Evolutionary conservation across 2,888 invertebrate species (phyloP), one percentile per base, ranked within the genome.

Genomic region (Mythimna loreyi): DNA sequence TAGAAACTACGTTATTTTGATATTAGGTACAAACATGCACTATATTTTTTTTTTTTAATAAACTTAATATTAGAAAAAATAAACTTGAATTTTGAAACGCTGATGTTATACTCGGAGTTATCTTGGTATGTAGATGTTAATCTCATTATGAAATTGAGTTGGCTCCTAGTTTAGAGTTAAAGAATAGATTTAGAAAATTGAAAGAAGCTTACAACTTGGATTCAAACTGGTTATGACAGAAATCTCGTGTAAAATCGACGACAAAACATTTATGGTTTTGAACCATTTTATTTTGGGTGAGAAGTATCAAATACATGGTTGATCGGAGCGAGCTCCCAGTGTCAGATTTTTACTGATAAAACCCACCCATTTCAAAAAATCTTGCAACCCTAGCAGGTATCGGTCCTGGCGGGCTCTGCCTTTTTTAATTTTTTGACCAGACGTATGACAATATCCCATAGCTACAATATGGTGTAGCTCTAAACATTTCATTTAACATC

Each of bases 121-220:
- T 33, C n/a, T 21, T 21, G 28, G 47, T 36, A 59, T 28, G 9
- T 43, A 43, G 6, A 63, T 33, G 19, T 19, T 73, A 28, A 64
- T 64, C 11, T 57, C 21, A 56, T 65, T 45, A 40, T 21, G 16
- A 55, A 47, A 67, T 63, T 56, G 21, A 67, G 47, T 56, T 16
- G 50, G 33, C 25, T 72, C 28, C 30, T 47, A 67, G 21, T 47
- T 74, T 47, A 30, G 40, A 57, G 28, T n/a, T n/a, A n/a, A 50
- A 52, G 52, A 53, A 67, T 57, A 67, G 52, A 52, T 47, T 75
- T 36, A 21, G 57, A 57, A 52, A 30, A 75, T 52, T 30, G 16
- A n/a, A 45, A 28, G 66, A 23, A 50, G 49, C 33, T 56, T 50
- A 36, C 16, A 74, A 25, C 75, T 30, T n/a, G n/a, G 43, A 7